phyloP scores from a whole-genome alignment of 2,797 vertebrate species.

The Eulemur rubriventer region DNA sequence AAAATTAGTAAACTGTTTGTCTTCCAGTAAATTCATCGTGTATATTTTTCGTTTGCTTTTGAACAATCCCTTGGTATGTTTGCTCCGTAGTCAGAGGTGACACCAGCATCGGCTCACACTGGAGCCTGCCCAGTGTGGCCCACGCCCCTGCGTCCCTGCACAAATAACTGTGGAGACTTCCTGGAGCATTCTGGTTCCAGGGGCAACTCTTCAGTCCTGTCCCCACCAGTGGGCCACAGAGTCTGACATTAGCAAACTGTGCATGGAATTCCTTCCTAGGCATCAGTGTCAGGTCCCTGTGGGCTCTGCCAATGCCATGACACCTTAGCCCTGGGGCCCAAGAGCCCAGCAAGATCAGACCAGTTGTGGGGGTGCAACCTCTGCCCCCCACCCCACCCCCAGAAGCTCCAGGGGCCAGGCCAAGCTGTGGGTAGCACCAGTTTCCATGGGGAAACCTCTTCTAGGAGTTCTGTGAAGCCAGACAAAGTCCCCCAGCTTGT shows the following conservation, averaged over 20 bases:
- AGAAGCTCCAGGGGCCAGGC: not conserved
- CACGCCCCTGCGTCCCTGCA: accelerated
- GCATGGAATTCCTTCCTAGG: not conserved
- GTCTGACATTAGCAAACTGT: not conserved
- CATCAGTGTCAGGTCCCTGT: not conserved
- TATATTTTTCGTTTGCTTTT: not conserved
- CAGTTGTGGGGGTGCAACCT: not conserved
- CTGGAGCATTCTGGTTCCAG: accelerated
- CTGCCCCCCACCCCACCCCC: too few species aligned
- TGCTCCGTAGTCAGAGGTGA: accelerated
- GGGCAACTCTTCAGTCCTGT: not conserved
- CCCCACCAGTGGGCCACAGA: accelerated
- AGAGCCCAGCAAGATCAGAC: not conserved
- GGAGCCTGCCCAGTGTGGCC: not conserved
- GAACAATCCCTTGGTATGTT: accelerated
- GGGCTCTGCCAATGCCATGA: not conserved
- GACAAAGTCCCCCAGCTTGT: too few species aligned
- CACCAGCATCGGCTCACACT: accelerated
- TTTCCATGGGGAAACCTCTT: not conserved
- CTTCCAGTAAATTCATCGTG: not conserved
- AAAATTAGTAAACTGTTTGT: not conserved
- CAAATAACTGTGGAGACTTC: accelerated
- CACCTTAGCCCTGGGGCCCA: not conserved
- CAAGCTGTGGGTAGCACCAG: too few species aligned
- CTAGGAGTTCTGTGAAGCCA: too few species aligned